phyloP scores from a whole-genome alignment of 1,140 invertebrate genomes.

The Drosophila triauraria region DNA sequence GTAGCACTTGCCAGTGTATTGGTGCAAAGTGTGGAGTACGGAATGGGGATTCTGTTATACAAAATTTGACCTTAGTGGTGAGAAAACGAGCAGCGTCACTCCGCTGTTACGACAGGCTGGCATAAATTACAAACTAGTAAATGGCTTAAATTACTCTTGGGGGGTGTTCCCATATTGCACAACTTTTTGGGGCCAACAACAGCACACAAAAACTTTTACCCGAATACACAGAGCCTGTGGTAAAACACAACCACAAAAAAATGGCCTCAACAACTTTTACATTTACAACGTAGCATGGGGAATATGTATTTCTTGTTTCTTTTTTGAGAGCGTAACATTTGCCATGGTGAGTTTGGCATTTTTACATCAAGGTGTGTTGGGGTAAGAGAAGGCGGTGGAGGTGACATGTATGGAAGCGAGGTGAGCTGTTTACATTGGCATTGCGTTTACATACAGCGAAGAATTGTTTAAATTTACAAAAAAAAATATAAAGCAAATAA shows the following conservation, averaged over 20 bases:
- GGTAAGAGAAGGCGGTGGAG: neutral
- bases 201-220: conserved; percentile 14
- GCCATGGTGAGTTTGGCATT: conserved; percentile 29
- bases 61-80: conserved; percentile 62
- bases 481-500: neutral
- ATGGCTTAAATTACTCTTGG: conserved; percentile 17
- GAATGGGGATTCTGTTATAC: conserved; percentile 45
- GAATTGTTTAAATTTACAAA: neutral
- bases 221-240: conserved; percentile 19
- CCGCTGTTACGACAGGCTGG: conserved; percentile 10
- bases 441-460: conserved; percentile 27
- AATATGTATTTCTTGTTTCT: conserved; percentile 22
- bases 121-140: conserved; percentile 44
- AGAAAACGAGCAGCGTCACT: conserved; percentile 27
- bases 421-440: conserved; percentile 28
- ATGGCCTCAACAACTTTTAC: conserved; percentile 54
- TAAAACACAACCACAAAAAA: conserved; percentile 13
- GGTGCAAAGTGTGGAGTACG: neutral
- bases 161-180: conserved; percentile 32
- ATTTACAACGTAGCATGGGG: conserved; percentile 64
- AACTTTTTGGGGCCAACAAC: conserved; percentile 17
- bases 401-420: conserved; percentile 23
- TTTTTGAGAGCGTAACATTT: conserved; percentile 32
- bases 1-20: conserved; percentile 9
- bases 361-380: conserved; percentile 19